These are phyloP conservation scores for Lutjanus argentimaculatus DNA, from an alignment of 2,797 vertebrate species.

Conservation along the genomic window DNA sequence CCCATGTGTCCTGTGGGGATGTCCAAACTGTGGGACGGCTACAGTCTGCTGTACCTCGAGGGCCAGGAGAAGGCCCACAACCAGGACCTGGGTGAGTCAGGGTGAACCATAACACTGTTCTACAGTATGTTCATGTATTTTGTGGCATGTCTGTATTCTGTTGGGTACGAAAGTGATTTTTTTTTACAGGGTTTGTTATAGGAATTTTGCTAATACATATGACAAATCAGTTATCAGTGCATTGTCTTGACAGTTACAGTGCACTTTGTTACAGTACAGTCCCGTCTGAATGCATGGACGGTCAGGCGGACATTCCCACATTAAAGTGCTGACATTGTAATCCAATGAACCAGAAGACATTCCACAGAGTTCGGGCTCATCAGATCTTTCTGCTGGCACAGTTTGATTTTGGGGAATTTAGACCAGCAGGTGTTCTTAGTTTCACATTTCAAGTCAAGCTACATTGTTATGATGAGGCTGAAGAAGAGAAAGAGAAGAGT, in stretches of 20 bases:
- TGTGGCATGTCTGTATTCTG: not conserved
- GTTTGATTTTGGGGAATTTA: not conserved
- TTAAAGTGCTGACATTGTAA: conserved; percentile 20
- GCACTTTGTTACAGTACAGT: not conserved
- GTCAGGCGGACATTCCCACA: not conserved
- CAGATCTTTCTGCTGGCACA: not conserved
- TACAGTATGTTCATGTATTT: not conserved
- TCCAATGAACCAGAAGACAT: conserved; percentile 27
- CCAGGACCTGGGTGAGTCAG: conserved; percentile 94
- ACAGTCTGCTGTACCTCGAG: conserved; percentile 97
- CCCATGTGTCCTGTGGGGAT: conserved; percentile 98
- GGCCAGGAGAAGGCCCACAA: conserved; percentile 99
- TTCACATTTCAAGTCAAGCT: conserved; percentile 1
- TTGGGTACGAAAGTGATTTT: not conserved
- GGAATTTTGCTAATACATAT: not conserved
- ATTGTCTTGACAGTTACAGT: not conserved
- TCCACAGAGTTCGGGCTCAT: conserved; percentile 15
- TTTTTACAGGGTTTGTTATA: not conserved
- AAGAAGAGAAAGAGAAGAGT: not conserved
- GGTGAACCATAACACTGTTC: not conserved
- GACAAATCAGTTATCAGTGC: not conserved
- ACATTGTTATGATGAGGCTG: not conserved
- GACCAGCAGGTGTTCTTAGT: not conserved
- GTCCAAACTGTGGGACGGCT: conserved; percentile 96
- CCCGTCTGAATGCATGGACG: not conserved